Percentiles rank a stretch among this genome's conserved stretches.
phyloP scores from a whole-genome alignment of 2,888 invertebrate species.

The Phasia obesa region DNA sequence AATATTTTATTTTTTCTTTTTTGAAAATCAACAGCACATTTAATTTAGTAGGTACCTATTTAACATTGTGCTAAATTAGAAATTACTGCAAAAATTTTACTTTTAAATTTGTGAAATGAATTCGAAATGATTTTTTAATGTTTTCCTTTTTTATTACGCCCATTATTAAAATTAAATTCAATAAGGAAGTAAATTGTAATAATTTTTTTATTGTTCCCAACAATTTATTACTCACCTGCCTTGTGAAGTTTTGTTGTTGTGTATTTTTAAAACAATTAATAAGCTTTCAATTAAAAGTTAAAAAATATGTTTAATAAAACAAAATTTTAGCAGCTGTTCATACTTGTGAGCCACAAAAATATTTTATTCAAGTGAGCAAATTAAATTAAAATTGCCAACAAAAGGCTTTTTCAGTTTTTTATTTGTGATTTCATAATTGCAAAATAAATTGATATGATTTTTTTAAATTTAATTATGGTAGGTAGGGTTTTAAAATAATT shows the following conservation, averaged over 20 bases:
- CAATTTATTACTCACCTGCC: conserved; percentile 62
- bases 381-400: conserved; percentile 51
- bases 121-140: not conserved
- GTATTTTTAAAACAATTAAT: conserved; percentile 49
- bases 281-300: conserved; percentile 40
- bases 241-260: conserved; percentile 42
- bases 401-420: conserved; percentile 37
- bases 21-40: too few species aligned
- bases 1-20: too few species aligned
- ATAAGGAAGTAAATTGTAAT: conserved; percentile 60
- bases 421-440: conserved; percentile 57
- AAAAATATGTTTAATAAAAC: conserved; percentile 23
- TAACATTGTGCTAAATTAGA: not conserved
- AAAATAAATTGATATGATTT: conserved; percentile 71
- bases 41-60: too few species aligned
- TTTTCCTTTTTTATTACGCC: conserved; percentile 5
- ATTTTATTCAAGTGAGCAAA: conserved; percentile 25
- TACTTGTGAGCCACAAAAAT: conserved; percentile 44
- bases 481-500: conserved; percentile 60
- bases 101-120: not conserved
- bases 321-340: conserved; percentile 57
- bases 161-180: conserved; percentile 47
- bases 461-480: conserved; percentile 55
- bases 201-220: conserved; percentile 39
- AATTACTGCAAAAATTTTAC: not conserved